phyloP scores from a whole-genome alignment of 1,140 invertebrate genomes.

The Lepeophtheirus salmonis region DNA sequence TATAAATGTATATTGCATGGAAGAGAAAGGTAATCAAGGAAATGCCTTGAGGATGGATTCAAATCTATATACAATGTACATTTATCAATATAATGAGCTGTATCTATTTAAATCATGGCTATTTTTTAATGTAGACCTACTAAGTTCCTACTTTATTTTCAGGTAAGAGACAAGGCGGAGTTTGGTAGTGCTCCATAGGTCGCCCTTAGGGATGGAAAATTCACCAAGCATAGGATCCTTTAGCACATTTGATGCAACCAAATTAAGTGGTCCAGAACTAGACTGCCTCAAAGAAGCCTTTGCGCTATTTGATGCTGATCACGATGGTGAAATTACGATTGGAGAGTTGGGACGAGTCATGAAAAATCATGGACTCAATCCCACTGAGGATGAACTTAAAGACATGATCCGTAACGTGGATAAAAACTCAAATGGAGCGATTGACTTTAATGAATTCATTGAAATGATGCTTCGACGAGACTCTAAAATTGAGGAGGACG shows the following conservation, averaged over 20 bases:
- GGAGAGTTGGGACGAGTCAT: constrained; percentile 12
- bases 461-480: constrained; percentile 16
- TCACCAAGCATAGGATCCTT: no score
- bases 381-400: constrained; percentile 11
- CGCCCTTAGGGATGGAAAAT: no score
- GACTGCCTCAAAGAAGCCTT: constrained; percentile 15
- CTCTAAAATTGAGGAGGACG: constrained; percentile 13
- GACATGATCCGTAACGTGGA: constrained; percentile 17
- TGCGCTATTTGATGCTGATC: constrained; percentile 13
- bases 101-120: no score
- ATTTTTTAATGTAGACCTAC: no score
- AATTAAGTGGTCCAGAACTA: constrained; percentile 1
- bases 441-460: constrained; percentile 17
- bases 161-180: no score
- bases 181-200: no score
- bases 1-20: no score
- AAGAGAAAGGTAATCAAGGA: no score
- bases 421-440: constrained; percentile 12
- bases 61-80: no score
- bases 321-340: constrained; percentile 15
- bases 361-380: constrained; percentile 12
- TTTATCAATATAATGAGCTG: no score
- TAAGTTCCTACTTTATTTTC: no score
- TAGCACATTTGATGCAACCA: not conserved
- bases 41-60: no score